Base-by-base conservation (phyloP, 1,140 invertebrate genomes). In the Calliopsis andreniformis region DNA sequence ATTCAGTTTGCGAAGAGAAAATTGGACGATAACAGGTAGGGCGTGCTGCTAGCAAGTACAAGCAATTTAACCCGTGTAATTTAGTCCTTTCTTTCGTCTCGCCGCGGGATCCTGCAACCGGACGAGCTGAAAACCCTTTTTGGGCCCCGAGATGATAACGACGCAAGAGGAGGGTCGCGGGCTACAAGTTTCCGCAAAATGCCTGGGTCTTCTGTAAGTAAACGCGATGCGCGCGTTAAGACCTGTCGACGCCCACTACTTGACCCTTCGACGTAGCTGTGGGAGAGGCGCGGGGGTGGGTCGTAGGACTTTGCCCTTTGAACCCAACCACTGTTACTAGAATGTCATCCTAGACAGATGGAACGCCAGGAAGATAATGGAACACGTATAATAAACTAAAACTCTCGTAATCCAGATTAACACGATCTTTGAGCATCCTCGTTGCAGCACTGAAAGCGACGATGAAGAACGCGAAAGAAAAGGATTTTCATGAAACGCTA, bases 101-200 rank as follows among this genome's bases (percentile, higher is more conserved):
- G n/a, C 43, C 42, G 58, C 70, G 35, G n/a, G 59, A 23, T 23
- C 20, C 25, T 51, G 43, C 43, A 71, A 62, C 58, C 58, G 69
- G 58, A 63, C n/a, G 25, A 64, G 35, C 23, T 42, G 47, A 53
- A 72, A 64, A 64, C 45, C 70, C 47, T 64, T 72, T 47, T 53
- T 64, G 20, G 70, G 45, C 43, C 35, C 35, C 59, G 18, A 43
- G 70, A 72, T 72, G 70, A 72, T 72, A 72, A 72, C 70, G 61
- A 64, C 45, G 35, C 25, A 18, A 42, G 70, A 63, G 47, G 58
- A 72, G 64, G 70, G 59, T 53, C 70, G 59, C 30, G 70, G 35
- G 59, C 59, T 72, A 42, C 70, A 72, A 72, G 70, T 72, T 72
- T 72, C 70, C 59, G 45, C 70, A 64, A 64, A 71, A 72, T 72